These are phyloP conservation scores for Cliona cf. orientalis DNA, from an alignment of 37 sponge, comb jelly and placozoan species.

Conservation along the genomic window DNA sequence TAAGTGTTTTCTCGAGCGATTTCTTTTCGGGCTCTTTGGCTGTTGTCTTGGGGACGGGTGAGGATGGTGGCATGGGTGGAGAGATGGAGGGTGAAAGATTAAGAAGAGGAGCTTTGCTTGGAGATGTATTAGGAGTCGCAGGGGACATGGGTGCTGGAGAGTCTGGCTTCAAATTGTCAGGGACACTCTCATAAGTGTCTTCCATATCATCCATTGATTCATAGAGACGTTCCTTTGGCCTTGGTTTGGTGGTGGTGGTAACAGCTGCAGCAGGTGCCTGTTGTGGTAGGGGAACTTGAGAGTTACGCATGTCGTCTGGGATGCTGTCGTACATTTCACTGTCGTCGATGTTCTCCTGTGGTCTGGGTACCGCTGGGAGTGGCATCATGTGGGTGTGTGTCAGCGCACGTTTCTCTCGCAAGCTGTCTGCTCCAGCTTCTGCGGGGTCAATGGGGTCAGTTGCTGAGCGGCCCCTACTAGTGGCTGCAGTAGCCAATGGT, in stretches of 20 bases:
- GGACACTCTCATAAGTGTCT: slow-evolving; percentile 76
- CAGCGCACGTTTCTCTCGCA: slow-evolving; percentile 6
- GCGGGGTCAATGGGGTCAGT: slow-evolving; percentile 49
- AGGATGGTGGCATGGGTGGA: background rate
- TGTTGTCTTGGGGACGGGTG: background rate
- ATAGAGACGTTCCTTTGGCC: slow-evolving; percentile 26
- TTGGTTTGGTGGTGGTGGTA: background rate
- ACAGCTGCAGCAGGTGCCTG: background rate
- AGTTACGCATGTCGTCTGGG: slow-evolving; percentile 5
- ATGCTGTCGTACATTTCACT: slow-evolving; percentile 47
- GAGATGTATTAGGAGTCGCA: background rate
- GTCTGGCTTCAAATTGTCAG: slow-evolving; percentile 28
- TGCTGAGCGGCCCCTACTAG: slow-evolving; percentile 14
- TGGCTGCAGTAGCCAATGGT: background rate
- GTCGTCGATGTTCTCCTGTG: background rate
- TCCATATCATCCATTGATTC: slow-evolving; percentile 58
- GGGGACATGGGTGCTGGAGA: slow-evolving; percentile 8
- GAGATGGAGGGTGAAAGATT: slow-evolving; percentile 19
- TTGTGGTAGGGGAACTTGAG: background rate
- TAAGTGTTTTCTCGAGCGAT: slow-evolving; percentile 10
- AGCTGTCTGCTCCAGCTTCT: background rate
- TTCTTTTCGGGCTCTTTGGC: slow-evolving; percentile 6
- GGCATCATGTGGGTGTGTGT: slow-evolving; percentile 35
- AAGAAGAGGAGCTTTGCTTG: background rate
- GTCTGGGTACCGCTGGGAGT: slow-evolving; percentile 32